These are phyloP conservation scores for Drosophila seclusa DNA, from an alignment of 2,888 invertebrate species.

Conservation along the genomic window DNA sequence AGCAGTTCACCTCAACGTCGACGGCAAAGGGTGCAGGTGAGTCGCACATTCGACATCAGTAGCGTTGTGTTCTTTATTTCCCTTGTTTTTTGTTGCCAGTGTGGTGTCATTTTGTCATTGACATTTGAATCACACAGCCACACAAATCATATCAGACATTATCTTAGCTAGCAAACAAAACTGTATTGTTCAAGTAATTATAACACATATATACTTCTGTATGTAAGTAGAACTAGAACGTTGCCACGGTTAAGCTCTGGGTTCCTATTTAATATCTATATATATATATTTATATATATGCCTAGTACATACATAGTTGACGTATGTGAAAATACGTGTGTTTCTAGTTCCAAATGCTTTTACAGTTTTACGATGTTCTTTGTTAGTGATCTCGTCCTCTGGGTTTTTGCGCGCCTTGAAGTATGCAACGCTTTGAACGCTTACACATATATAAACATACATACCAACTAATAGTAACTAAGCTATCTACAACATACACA, in stretches of 20 bases:
- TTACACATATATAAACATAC: slow-evolving; percentile 34
- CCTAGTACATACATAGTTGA: slow-evolving; percentile 18
- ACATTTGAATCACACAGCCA: slow-evolving; percentile 69
- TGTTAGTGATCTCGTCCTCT: slow-evolving; percentile 26
- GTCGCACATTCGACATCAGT: slow-evolving; percentile 20
- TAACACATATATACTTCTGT: slow-evolving; percentile 17
- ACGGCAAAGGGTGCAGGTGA: slow-evolving; percentile 86
- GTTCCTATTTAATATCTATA: slow-evolving; percentile 16
- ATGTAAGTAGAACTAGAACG: slow-evolving; percentile 48
- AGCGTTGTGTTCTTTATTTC: not conserved
- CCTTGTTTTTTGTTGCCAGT: slow-evolving; percentile 36
- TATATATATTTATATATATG: slow-evolving; percentile 3
- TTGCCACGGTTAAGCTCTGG: slow-evolving; percentile 28
- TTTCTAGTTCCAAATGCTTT: slow-evolving; percentile 42
- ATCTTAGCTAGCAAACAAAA: slow-evolving; percentile 40
- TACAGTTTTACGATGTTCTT: slow-evolving; percentile 35
- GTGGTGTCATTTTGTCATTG: slow-evolving; percentile 74
- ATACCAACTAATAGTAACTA: slow-evolving; percentile 4
- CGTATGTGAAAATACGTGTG: slow-evolving; percentile 12
- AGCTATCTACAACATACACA: slow-evolving; percentile 8
- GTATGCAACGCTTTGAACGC: slow-evolving; percentile 70
- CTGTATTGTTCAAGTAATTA: slow-evolving; percentile 34
- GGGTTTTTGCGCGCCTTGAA: slow-evolving; percentile 56
- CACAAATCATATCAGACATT: slow-evolving; percentile 39
- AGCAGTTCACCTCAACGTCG: slow-evolving; percentile 86